phyloP scores from a whole-genome alignment of 2,797 vertebrate species.

The Anguilla obscura region DNA sequence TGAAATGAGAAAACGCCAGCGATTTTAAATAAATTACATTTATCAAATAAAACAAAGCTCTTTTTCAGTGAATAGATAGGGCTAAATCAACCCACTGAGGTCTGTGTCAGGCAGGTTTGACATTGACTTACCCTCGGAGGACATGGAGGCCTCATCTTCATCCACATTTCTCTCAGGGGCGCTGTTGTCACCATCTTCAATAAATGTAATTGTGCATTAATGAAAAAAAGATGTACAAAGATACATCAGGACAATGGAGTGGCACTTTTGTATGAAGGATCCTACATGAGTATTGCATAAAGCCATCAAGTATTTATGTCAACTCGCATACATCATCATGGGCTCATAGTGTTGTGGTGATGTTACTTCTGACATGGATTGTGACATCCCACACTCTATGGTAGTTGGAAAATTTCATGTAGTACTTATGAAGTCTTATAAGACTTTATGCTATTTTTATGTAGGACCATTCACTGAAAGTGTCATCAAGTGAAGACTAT shows the following conservation, averaged over 20 bases:
- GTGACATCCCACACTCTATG: background rate
- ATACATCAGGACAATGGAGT: background rate
- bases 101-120: background rate
- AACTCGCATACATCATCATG: background rate
- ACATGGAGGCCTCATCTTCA: background rate
- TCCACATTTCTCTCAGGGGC: background rate
- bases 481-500: background rate
- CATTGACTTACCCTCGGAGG: constrained; percentile 21
- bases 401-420: background rate
- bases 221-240: background rate
- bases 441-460: background rate
- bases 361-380: background rate
- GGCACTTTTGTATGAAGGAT: background rate
- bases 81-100: background rate
- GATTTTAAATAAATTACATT: background rate
- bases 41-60: background rate
- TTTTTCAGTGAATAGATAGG: background rate
- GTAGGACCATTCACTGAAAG: background rate
- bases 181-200: constrained; percentile 9
- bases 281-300: background rate
- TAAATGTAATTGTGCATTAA: background rate
- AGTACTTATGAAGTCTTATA: background rate
- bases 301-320: background rate
- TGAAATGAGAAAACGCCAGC: constrained; percentile 8
- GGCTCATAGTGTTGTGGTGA: background rate